Conservation (phyloP, 2,797 vertebrate species). For the Oophaga sylvatica region DNA sequence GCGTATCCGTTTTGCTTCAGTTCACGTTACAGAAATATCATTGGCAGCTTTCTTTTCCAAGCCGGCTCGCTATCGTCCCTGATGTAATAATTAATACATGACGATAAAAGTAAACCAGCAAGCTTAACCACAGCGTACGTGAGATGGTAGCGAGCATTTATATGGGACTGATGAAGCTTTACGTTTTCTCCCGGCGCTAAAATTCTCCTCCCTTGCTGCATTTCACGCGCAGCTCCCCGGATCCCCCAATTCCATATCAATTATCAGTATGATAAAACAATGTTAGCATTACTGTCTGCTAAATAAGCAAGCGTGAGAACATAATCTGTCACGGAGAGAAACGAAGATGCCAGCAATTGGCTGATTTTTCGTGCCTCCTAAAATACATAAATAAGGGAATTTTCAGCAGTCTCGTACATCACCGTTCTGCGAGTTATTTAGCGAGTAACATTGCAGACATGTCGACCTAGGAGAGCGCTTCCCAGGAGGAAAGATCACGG, state of each 20-base stretch:
- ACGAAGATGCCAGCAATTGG: conserved; percentile 33
- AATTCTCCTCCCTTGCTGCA: not conserved
- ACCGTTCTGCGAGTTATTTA: not conserved
- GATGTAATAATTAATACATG: conserved; percentile 52
- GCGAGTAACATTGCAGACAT: too few species aligned
- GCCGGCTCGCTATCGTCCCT: conserved; percentile 5
- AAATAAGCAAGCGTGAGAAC: conserved; percentile 39
- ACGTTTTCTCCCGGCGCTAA: conserved; percentile 16
- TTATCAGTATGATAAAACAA: conserved; percentile 46
- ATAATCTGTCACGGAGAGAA: conserved; percentile 39
- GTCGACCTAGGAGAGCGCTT: too few species aligned
- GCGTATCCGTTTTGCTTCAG: conserved; percentile 1
- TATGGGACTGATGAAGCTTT: conserved; percentile 30
- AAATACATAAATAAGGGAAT: conserved; percentile 40
- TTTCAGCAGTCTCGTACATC: conserved; percentile 43
- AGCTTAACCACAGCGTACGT: conserved; percentile 29
- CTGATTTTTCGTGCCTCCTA: conserved; percentile 23
- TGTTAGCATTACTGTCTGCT: conserved; percentile 47
- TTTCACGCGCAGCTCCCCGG: not conserved
- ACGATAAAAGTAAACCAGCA: conserved; percentile 28
- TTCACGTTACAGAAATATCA: not conserved
- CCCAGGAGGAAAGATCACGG: too few species aligned
- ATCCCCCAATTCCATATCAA: conserved; percentile 30
- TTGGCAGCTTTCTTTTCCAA: conserved; percentile 27
- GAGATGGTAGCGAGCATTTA: conserved; percentile 15